These are phyloP conservation scores for Argya squamiceps DNA, from an alignment of 2,797 vertebrate species.

Conservation along the genomic window DNA sequence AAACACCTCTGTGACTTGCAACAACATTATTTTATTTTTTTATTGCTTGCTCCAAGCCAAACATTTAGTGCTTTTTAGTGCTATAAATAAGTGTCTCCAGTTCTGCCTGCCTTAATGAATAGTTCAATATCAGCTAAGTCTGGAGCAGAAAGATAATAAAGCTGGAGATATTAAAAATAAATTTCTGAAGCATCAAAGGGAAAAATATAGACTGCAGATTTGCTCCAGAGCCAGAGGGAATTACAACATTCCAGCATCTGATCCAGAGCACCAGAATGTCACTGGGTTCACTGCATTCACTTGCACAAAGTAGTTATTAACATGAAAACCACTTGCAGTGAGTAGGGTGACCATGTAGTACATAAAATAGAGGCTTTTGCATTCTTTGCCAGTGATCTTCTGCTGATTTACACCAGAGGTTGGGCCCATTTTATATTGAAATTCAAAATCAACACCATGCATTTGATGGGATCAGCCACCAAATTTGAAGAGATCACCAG, in stretches of 20 bases:
- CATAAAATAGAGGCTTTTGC: background rate
- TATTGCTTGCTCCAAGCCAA: background rate
- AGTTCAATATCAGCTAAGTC: background rate
- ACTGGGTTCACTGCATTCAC: background rate
- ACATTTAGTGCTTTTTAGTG: background rate
- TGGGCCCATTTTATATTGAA: background rate
- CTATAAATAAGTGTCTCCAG: background rate
- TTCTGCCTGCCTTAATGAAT: background rate
- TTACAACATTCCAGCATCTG: background rate
- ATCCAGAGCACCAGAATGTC: background rate
- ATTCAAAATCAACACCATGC: background rate
- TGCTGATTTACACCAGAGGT: background rate
- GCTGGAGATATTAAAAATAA: background rate
- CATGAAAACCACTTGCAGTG: background rate
- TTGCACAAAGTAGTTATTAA: background rate
- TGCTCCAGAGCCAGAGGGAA: background rate
- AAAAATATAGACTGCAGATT: background rate
- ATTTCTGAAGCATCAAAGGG: background rate
- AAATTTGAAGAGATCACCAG: background rate
- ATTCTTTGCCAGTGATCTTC: background rate
- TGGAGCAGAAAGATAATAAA: background rate
- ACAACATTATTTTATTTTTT: background rate
- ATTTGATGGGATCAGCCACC: background rate
- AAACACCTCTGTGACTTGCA: background rate
- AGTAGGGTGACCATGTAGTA: background rate